phyloP scores from a whole-genome alignment of 1,140 invertebrate genomes.

The Aphaenogaster ashmeadi region DNA sequence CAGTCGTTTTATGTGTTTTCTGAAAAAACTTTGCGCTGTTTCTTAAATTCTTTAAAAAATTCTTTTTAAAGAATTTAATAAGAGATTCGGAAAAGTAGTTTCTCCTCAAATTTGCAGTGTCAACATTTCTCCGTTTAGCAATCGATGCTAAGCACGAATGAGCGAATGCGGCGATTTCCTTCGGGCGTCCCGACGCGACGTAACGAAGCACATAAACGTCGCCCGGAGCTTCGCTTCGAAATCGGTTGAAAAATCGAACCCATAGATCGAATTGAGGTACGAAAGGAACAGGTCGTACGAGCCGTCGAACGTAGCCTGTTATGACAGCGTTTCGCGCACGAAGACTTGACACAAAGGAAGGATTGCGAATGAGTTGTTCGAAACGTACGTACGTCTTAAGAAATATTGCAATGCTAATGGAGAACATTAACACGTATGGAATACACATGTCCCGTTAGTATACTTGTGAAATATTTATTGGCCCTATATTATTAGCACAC shows the following conservation, averaged over 20 bases:
- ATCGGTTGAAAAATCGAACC: conserved; percentile 32
- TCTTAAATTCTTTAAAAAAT: background rate
- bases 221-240: conserved; percentile 8
- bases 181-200: background rate
- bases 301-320: conserved; percentile 6
- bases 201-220: conserved; percentile 1
- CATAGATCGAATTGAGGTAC: conserved; percentile 22
- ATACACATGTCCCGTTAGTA: conserved; percentile 1
- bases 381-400: background rate
- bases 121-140: background rate
- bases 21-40: too few relatives aligned
- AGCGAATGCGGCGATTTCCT: background rate
- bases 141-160: background rate
- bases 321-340: background rate
- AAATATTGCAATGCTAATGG: conserved; percentile 25
- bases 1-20: background rate
- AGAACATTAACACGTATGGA: conserved; percentile 2
- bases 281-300: conserved; percentile 28
- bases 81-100: background rate
- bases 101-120: background rate
- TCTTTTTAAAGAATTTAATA: background rate
- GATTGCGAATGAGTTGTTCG: background rate
- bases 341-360: background rate
- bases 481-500: conserved; percentile 2
- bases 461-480: conserved; percentile 8